Evolutionary conservation across 2,797 vertebrate species (phyloP).

Genomic region (Peromyscus eremicus): DNA sequence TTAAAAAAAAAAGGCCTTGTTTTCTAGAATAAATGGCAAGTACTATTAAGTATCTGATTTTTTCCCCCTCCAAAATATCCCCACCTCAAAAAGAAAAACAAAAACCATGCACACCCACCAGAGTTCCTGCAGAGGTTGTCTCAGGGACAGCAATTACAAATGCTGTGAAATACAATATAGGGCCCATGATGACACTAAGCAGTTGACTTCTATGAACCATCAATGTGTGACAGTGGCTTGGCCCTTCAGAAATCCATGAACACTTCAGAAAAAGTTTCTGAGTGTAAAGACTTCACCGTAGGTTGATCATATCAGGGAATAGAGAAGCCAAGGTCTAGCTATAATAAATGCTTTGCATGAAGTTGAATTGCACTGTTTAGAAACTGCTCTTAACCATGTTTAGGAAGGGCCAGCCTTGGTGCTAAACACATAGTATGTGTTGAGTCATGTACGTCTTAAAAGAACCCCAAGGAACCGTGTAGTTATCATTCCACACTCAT

Average conservation of each 20-base stretch:
- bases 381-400: background rate
- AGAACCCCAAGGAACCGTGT: background rate
- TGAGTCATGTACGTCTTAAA: background rate
- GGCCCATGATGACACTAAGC: background rate
- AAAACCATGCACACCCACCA: background rate
- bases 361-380: conserved; percentile 7
- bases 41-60: conserved; percentile 66
- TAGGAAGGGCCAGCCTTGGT: background rate
- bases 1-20: conserved; percentile 57
- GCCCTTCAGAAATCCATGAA: conserved; percentile 37
- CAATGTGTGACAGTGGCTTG: background rate
- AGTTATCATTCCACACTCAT: background rate
- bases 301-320: background rate
- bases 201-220: background rate
- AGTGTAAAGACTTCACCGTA: conserved; percentile 17
- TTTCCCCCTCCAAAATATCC: conserved; percentile 60
- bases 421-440: background rate
- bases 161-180: background rate
- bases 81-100: background rate
- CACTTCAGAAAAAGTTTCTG: conserved; percentile 26
- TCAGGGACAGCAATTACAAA: background rate
- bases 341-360: conserved; percentile 14
- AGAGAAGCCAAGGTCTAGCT: background rate
- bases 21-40: conserved; percentile 73
- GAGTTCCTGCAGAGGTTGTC: background rate